phyloP scores from a whole-genome alignment of 2,113 vertebrate species.

The Gracilinanus agilis region DNA sequence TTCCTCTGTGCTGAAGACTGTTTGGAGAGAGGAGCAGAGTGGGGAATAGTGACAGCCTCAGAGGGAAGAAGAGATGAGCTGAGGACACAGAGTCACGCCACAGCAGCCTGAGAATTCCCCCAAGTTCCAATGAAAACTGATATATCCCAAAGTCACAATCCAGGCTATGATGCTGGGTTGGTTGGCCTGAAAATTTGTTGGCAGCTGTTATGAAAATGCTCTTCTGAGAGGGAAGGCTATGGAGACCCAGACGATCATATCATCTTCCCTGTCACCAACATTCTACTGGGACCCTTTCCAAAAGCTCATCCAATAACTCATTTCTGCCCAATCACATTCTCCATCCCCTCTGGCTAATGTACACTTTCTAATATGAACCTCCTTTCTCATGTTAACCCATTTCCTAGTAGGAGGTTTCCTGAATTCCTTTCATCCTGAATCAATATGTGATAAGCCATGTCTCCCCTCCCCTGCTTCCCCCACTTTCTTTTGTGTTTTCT shows the following conservation, averaged over 20 bases:
- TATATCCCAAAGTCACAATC: background rate
- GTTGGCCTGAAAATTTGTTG: background rate
- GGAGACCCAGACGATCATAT: background rate
- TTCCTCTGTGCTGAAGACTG: background rate
- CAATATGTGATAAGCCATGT: background rate
- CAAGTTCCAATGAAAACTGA: background rate
- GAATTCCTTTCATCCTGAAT: background rate
- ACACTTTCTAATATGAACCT: background rate
- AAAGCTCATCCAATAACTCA: background rate
- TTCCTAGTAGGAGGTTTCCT: background rate
- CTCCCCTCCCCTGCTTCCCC: background rate
- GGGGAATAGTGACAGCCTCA: background rate
- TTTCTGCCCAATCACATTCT: background rate
- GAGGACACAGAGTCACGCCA: background rate
- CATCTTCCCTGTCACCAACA: background rate
- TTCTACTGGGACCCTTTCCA: background rate
- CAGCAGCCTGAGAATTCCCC: background rate
- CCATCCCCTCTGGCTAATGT: background rate
- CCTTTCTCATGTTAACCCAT: background rate
- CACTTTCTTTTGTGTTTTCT: background rate
- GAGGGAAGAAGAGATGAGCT: background rate
- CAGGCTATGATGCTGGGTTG: background rate
- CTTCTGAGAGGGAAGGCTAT: background rate
- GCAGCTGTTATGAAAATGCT: background rate
- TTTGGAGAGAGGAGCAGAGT: background rate